A percentile compares a stretch with the other conserved stretches of the same genome.
Evolutionary conservation across 2,113 vertebrate genomes (phyloP).

Genomic region (Phalacrocorax carbo): DNA sequence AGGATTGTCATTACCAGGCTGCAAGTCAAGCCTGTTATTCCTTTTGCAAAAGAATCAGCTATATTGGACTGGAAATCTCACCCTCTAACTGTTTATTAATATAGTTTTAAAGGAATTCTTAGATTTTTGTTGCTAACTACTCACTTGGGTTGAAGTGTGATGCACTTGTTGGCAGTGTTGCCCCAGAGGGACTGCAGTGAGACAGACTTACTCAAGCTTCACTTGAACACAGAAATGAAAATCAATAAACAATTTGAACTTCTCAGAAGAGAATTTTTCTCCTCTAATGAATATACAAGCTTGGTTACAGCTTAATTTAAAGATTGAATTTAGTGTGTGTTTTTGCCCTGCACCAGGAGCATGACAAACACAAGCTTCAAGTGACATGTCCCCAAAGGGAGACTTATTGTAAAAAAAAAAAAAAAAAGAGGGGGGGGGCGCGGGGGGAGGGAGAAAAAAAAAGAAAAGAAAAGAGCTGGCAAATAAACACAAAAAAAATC

Average conservation of each 20-base stretch:
- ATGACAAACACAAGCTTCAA: conserved; percentile 75
- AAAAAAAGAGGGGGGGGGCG: too few relatives aligned
- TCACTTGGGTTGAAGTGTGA: conserved; percentile 73
- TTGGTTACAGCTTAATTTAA: conserved; percentile 88
- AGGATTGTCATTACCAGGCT: conserved; percentile 29
- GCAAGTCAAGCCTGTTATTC: conserved; percentile 28
- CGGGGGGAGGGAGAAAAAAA: too few relatives aligned
- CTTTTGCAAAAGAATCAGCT: conserved; percentile 56
- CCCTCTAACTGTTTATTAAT: conserved; percentile 73
- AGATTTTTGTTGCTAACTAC: conserved; percentile 67
- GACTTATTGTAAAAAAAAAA: neutral
- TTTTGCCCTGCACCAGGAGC: conserved; percentile 74
- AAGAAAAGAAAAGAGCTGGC: too few relatives aligned
- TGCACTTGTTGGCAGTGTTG: conserved; percentile 75
- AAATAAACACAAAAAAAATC: neutral
- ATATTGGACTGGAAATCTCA: conserved; percentile 70
- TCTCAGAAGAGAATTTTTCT: conserved; percentile 93
- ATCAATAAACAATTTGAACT: conserved; percentile 99
- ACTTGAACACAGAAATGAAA: conserved; percentile 99
- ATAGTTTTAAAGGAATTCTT: conserved; percentile 76
- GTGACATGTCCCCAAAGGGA: conserved; percentile 70
- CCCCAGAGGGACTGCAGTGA: conserved; percentile 81
- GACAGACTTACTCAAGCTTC: conserved; percentile 91
- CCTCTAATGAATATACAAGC: conserved; percentile 98
- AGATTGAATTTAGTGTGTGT: conserved; percentile 81